Conservation (phyloP, 2,113 vertebrate species). For the Neotoma lepida region DNA sequence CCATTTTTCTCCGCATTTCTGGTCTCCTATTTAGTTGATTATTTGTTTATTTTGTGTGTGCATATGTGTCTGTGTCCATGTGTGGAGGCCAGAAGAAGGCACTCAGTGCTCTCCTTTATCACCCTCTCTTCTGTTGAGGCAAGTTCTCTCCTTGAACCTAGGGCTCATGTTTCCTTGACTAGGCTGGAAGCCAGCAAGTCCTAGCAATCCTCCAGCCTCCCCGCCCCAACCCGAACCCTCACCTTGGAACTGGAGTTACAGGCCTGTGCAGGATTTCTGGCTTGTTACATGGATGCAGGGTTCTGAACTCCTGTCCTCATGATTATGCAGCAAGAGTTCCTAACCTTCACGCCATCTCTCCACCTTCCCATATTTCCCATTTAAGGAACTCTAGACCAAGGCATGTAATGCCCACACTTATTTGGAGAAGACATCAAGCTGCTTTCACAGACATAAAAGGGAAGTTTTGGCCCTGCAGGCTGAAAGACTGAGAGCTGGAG, state of each 20-base stretch:
- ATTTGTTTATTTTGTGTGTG: background rate
- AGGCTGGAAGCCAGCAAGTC: background rate
- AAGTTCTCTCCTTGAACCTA: background rate
- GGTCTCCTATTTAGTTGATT: too few species aligned
- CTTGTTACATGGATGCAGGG: background rate
- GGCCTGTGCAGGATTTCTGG: background rate
- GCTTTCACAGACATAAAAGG: background rate
- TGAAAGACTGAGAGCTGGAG: background rate
- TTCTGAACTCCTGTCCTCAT: background rate
- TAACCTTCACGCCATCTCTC: too few species aligned
- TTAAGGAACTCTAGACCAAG: background rate
- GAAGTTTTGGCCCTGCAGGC: background rate
- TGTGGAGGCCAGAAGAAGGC: background rate
- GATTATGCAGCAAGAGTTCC: background rate
- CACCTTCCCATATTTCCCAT: too few species aligned
- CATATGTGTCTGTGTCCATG: background rate
- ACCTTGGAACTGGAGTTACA: background rate
- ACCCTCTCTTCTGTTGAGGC: background rate
- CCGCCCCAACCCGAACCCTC: too few species aligned
- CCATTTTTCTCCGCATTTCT: background rate
- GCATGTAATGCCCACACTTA: background rate
- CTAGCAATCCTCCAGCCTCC: background rate
- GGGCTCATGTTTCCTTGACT: background rate
- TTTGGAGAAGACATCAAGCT: background rate
- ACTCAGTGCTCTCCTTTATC: background rate